Conservation (phyloP, 2,113 vertebrate genomes). For the Charadrius vociferus region DNA sequence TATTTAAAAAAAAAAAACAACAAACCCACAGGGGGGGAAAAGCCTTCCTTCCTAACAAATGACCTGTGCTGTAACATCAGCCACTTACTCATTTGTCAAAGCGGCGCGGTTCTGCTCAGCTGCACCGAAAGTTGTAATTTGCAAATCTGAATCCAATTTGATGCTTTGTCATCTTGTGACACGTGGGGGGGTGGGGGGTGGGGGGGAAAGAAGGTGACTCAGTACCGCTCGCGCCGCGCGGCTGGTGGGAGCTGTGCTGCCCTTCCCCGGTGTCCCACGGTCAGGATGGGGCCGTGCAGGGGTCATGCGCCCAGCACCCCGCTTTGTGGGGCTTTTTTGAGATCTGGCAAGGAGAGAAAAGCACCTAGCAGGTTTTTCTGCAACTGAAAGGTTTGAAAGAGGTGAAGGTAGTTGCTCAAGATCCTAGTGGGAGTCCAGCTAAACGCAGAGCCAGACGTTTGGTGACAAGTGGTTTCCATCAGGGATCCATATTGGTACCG, state of each 20-base stretch:
- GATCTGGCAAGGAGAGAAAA: background rate
- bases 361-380: background rate
- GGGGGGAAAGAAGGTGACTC: background rate
- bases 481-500: background rate
- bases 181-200: accelerated
- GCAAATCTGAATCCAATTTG: background rate
- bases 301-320: background rate
- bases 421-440: background rate
- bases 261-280: background rate
- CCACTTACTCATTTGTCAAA: background rate
- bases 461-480: background rate
- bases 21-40: background rate
- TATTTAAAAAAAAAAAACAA: background rate
- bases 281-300: background rate
- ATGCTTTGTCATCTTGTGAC: background rate
- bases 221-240: accelerated
- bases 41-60: constrained; percentile 32
- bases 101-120: background rate
- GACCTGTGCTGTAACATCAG: constrained; percentile 32
- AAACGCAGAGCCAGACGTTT: background rate
- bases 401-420: background rate
- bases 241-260: background rate
- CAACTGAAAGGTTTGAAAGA: background rate
- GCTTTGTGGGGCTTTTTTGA: accelerated
- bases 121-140: background rate